Evolutionary conservation across 1,140 invertebrate species (phyloP), one percentile per base, ranked within the genome.

Genomic region (Lordiphosa stackelbergi): DNA sequence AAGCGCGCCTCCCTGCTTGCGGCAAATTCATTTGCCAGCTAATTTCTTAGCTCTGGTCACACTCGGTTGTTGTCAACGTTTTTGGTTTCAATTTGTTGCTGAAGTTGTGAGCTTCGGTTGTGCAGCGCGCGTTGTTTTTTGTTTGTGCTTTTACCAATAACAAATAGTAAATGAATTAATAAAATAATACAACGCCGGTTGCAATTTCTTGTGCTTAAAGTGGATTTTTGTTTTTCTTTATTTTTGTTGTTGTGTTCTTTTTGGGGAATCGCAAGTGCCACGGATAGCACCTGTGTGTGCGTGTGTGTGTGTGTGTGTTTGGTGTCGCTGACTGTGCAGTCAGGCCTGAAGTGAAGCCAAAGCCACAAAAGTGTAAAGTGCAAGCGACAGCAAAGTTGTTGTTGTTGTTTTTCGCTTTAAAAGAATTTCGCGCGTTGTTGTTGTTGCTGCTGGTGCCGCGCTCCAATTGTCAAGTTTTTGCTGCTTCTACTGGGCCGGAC

Each of bases 341-440:
- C 31, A 69, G 54, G 66, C 66, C 61, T 59, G 51, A 65, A 46
- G 43, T 24, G 28, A 31, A 69, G 54, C 55, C 55, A 61, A 75
- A 78, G 74, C 74, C 74, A 79, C 75, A 79, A 79, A 79, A 79
- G 74, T 79, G 74, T 79, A 79, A 79, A 81, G 75, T 79, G 74
- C 74, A 78, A 48, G 55, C 64, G 64, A 53, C 52, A 62, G 38
- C 69, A 36, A 13, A 40, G 65, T 40, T 53, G 52, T 37, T 37
- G 40, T 13, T 42, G 36, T 31, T 31, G 28, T 31, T 5, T 1
- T 24, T 24, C 22, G 22, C 22, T 24, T 24, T 24, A 24, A 24
- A 51, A 69, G 66, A 69, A 69, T 69, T 69, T 64, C 57, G 63
- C 63, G 63, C 46, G 34, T 54, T 73, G 36, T 52, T 66, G 41